Evolutionary conservation across 2,113 vertebrate species (phyloP).

Genomic region (Tenebrosternarchus preto): DNA sequence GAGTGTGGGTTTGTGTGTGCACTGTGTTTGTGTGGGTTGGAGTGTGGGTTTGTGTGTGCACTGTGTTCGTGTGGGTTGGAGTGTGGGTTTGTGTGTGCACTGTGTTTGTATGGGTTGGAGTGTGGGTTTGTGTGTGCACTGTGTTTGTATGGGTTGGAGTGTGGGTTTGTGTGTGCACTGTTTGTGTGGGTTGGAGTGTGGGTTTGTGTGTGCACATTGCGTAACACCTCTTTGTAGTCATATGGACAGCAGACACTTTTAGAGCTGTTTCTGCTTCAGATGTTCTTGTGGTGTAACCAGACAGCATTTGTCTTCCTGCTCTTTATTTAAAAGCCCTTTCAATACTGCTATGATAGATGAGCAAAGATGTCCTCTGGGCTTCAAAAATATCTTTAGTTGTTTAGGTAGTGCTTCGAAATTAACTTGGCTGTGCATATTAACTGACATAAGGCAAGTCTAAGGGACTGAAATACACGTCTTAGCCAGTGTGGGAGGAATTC

Average conservation of each 20-base stretch:
- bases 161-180: not conserved
- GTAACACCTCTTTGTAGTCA: conserved; percentile 22
- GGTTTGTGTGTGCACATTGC: not conserved
- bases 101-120: no score
- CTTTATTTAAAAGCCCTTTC: not conserved
- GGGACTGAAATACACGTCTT: not conserved
- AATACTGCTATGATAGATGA: not conserved
- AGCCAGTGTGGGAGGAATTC: not conserved
- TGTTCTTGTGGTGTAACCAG: not conserved
- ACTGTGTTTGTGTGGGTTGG: no score
- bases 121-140: no score
- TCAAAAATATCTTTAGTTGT: not conserved
- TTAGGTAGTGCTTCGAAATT: not conserved
- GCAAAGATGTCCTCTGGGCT: not conserved
- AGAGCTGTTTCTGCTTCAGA: not conserved
- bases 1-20: no score
- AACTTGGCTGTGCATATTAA: not conserved
- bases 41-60: no score
- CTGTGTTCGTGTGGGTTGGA: no score
- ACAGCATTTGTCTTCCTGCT: conserved; percentile 4
- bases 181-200: not conserved
- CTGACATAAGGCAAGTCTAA: not conserved
- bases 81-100: no score
- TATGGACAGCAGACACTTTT: conserved; percentile 35
- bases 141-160: no score